phyloP scores from a whole-genome alignment of 2,888 invertebrate genomes.

The Meiosimyza decipiens region DNA sequence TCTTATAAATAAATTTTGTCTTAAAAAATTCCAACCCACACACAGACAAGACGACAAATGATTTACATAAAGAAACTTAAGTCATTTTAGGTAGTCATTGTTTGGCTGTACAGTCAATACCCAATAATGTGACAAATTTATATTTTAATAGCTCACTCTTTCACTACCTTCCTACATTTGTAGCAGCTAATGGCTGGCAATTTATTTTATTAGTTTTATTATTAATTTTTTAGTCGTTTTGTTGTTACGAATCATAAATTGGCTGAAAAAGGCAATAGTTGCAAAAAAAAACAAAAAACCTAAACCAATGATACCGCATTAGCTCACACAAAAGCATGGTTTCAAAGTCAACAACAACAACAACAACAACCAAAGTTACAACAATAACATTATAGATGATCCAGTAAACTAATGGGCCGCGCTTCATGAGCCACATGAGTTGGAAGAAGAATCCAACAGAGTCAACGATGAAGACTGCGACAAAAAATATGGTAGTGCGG shows the following conservation, averaged over 20 bases:
- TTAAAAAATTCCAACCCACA: too few species aligned
- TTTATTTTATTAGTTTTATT: slow-evolving; percentile 41
- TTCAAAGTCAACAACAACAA: slow-evolving; percentile 15
- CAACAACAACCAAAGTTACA: slow-evolving; percentile 6
- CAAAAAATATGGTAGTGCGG: slow-evolving; percentile 23
- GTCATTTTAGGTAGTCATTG: too few species aligned
- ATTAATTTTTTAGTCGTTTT: slow-evolving; percentile 26
- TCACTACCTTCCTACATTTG: too few species aligned
- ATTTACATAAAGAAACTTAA: too few species aligned
- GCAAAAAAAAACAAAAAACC: slow-evolving; percentile 24
- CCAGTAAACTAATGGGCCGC: slow-evolving; percentile 40
- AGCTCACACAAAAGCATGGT: slow-evolving; percentile 7
- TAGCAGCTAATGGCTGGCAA: slow-evolving; percentile 14
- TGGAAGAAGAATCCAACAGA: slow-evolving; percentile 34
- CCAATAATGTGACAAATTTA: too few species aligned
- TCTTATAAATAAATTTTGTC: too few species aligned
- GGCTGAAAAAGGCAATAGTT: slow-evolving; percentile 55
- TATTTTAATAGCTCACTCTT: too few species aligned
- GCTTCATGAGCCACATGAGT: slow-evolving; percentile 44
- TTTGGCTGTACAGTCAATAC: too few species aligned
- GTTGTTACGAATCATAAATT: slow-evolving; percentile 58
- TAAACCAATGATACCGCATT: slow-evolving; percentile 10
- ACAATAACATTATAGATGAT: slow-evolving; percentile 16
- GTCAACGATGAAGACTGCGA: slow-evolving; percentile 15
- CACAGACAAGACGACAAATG: too few species aligned